Conservation (phyloP, 2,797 vertebrate genomes). For the Hoplostethus atlanticus region DNA sequence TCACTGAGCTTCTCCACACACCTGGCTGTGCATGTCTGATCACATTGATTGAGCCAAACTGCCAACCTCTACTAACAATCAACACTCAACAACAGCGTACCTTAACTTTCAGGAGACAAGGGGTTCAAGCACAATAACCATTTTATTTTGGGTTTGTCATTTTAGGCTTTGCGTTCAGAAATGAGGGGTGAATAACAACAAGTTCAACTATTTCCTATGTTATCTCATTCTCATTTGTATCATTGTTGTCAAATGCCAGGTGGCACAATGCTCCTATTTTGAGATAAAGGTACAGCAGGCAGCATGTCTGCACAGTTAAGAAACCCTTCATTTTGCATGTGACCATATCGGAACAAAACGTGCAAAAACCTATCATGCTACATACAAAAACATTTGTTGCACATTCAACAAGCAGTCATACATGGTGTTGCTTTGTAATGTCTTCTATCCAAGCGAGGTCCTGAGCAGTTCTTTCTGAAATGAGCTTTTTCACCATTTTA, state of each 20-base stretch:
- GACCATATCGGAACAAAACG: background rate
- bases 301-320: constrained; percentile 2
- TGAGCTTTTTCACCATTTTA: too few relatives aligned
- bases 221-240: constrained; percentile 22
- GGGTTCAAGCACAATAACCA: too few relatives aligned
- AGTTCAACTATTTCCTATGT: too few relatives aligned
- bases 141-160: too few relatives aligned
- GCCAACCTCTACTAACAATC: constrained; percentile 35
- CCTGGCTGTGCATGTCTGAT: constrained; percentile 68
- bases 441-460: too few relatives aligned
- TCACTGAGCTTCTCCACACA: constrained; percentile 71
- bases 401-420: too few relatives aligned
- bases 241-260: constrained; percentile 26
- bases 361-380: background rate
- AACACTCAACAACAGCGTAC: constrained; percentile 17
- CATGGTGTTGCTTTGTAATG: background rate
- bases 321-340: constrained; percentile 13
- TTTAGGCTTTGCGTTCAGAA: too few relatives aligned
- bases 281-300: constrained; percentile 15
- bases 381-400: too few relatives aligned
- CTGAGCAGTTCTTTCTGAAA: too few relatives aligned
- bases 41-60: constrained; percentile 57
- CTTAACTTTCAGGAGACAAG: background rate
- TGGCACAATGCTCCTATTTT: background rate
- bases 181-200: too few relatives aligned